Conservation (phyloP, 2,888 invertebrate genomes). For the Himalopsyche anomala region DNA sequence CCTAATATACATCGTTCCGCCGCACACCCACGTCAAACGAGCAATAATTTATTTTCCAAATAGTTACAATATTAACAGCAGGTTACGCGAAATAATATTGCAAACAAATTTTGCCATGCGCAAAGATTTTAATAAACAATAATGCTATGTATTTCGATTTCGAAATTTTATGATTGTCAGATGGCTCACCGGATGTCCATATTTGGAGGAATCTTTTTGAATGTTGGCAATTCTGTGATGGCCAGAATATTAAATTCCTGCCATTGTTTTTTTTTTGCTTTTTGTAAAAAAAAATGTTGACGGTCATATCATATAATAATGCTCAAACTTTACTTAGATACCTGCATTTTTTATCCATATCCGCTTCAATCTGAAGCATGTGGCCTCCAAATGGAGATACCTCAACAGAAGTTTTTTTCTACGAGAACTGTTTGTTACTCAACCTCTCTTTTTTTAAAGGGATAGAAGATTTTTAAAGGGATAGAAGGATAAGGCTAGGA, state of each 20-base stretch:
- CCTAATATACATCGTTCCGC: neutral
- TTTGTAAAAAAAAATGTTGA: neutral
- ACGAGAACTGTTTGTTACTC: no score
- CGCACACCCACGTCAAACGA: neutral
- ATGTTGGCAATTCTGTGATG: neutral
- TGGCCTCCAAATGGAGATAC: no score
- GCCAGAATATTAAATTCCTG: neutral
- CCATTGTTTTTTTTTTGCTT: neutral
- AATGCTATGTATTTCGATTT: neutral
- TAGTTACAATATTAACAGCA: neutral
- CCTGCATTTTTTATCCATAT: no score
- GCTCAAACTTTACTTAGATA: no score
- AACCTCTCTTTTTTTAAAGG: no score
- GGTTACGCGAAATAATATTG: neutral
- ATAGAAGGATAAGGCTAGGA: no score
- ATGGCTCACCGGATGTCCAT: neutral
- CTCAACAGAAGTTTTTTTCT: no score
- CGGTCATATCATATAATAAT: no score
- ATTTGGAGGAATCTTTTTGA: neutral
- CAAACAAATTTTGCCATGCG: neutral
- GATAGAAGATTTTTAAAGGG: no score
- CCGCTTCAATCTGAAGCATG: no score
- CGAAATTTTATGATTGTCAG: neutral
- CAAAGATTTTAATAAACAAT: no score
- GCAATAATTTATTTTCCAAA: neutral